Evolutionary conservation across 2,113 vertebrate genomes (phyloP).

Genomic region (Xiphophorus couchianus): DNA sequence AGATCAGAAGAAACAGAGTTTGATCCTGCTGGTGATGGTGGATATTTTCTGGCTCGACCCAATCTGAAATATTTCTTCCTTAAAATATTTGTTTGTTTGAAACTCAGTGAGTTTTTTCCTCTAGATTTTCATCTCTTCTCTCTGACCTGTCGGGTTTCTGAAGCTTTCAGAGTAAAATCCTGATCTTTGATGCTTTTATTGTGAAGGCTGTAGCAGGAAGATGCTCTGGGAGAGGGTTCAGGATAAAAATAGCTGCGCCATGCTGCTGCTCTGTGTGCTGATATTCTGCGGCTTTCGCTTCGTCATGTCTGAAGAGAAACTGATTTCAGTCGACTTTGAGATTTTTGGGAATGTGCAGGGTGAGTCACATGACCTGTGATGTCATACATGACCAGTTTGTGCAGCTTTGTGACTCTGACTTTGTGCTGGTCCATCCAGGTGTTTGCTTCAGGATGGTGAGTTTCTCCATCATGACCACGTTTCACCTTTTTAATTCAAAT

Average conservation of each 20-base stretch:
- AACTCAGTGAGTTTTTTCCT: too few species aligned
- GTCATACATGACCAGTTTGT: background rate
- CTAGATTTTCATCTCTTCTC: too few species aligned
- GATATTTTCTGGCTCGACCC: too few species aligned
- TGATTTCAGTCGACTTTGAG: constrained; percentile 89
- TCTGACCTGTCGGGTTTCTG: too few species aligned
- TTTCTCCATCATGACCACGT: background rate
- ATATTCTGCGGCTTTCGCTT: constrained; percentile 38
- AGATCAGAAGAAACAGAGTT: too few species aligned
- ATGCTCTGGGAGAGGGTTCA: background rate
- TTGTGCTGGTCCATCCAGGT: constrained; percentile 70
- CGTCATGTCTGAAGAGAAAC: constrained; percentile 66
- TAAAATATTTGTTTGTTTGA: too few species aligned
- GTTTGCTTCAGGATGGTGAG: constrained; percentile 97
- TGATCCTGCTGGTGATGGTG: too few species aligned
- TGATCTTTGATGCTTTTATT: constrained; percentile 15
- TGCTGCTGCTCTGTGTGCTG: constrained; percentile 12
- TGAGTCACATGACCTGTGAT: constrained; percentile 52
- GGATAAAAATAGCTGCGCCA: constrained; percentile 31
- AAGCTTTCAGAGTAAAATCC: background rate
- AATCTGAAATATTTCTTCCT: too few species aligned
- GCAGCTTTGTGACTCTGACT: background rate
- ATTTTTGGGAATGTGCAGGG: constrained; percentile 90
- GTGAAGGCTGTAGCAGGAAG: background rate
- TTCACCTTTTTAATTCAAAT: background rate